phyloP scores from a whole-genome alignment of 2,113 vertebrate genomes.

The Felis chaus region DNA sequence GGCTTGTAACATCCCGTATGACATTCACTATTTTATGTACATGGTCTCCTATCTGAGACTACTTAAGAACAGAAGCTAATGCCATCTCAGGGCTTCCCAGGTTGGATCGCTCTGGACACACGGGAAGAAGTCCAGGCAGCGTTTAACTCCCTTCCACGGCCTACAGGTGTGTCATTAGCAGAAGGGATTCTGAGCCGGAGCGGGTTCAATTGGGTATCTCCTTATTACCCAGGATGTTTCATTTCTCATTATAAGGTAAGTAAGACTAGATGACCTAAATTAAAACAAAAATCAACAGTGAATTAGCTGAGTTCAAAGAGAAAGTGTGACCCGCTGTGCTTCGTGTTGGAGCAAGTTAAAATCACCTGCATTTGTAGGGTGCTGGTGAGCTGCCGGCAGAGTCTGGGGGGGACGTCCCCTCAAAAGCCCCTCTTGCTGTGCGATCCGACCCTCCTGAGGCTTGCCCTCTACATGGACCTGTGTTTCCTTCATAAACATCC shows the following conservation, averaged over 20 bases:
- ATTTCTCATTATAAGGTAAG: slow-evolving; percentile 15
- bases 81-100: too few species aligned
- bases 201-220: neutral
- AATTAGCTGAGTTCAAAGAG: neutral
- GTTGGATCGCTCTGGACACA: rapidly evolving
- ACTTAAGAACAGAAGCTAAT: rapidly evolving
- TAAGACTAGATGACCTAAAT: slow-evolving; percentile 4
- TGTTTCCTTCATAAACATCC: rapidly evolving
- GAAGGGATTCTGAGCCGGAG: neutral
- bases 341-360: rapidly evolving
- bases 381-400: rapidly evolving
- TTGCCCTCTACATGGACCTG: rapidly evolving
- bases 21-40: rapidly evolving
- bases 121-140: neutral
- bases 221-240: neutral
- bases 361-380: neutral
- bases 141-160: rapidly evolving
- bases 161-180: neutral
- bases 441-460: rapidly evolving
- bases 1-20: rapidly evolving
- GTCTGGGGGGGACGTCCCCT: neutral
- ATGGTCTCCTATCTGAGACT: rapidly evolving
- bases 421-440: rapidly evolving
- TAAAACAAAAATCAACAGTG: neutral
- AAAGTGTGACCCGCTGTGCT: neutral